These are phyloP conservation scores for Agrilus biguttatus DNA, from an alignment of 2,888 invertebrate genomes.

Conservation along the genomic window DNA sequence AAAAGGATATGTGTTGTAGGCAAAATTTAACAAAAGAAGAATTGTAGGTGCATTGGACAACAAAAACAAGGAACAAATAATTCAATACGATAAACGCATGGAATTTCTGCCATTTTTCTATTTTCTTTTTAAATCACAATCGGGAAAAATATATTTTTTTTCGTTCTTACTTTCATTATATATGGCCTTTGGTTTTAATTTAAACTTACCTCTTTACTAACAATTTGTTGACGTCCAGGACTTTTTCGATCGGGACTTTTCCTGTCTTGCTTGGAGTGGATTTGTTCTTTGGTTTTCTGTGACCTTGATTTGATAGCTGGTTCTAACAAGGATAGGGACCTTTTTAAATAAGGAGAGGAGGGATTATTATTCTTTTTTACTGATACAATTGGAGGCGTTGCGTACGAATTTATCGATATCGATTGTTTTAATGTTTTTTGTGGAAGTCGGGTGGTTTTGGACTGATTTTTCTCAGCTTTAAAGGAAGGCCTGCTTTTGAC, in stretches of 20 bases:
- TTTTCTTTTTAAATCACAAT: no score
- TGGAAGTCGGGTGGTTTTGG: conserved; percentile 21
- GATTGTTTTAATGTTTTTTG: conserved; percentile 2
- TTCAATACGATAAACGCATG: no score
- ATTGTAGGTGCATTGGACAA: no score
- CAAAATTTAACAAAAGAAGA: no score
- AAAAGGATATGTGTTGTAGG: no score
- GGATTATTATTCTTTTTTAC: conserved; percentile 15
- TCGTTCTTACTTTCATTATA: no score
- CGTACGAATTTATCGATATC: no score
- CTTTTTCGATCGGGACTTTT: conserved; percentile 24
- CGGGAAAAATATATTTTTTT: neutral
- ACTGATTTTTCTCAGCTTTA: no score
- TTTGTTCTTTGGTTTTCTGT: conserved; percentile 27
- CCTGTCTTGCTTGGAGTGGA: conserved; percentile 29
- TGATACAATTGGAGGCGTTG: neutral
- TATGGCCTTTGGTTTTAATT: no score
- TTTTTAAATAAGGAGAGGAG: conserved; percentile 36
- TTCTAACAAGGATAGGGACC: conserved; percentile 41
- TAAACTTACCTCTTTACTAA: no score
- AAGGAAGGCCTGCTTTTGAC: neutral
- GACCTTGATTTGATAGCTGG: conserved; percentile 24
- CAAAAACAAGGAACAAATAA: no score
- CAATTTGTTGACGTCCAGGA: conserved; percentile 23
- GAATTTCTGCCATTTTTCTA: no score